Base-by-base conservation (phyloP, 2,888 invertebrate species). In the Eupithecia abbreviata region DNA sequence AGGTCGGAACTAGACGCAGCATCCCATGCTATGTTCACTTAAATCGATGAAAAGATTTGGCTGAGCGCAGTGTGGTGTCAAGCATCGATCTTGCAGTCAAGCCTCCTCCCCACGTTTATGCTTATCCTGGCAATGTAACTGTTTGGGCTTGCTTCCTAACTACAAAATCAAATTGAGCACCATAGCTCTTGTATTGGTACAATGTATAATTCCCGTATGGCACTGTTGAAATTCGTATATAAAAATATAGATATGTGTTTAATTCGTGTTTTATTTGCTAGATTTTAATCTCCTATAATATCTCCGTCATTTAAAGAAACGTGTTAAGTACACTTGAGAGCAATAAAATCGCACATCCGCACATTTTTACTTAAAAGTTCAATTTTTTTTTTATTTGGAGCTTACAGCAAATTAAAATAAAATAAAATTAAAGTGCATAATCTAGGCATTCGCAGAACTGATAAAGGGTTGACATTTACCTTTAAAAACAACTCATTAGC, bases 211-310 rank as follows among this genome's bases (percentile, higher is more conserved):
- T 89, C 89, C 90, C 89, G 89, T 91, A 93, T 90, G 88, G 93
- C 94, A 94, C 94, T 94, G 94, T 95, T 94, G 91, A 92, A 92
- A 91, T 92, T 94, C 90, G 90, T 93, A 90, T 94, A 93, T 94
- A 94, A 94, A 94, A 94, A 94, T 94, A 95, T 94, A 94, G 94
- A 94, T 58, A 58, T 94, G 94, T 94, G 95, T 95, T 95, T 92
- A 90, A 92, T 85, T 83, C 74, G 84, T 89, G 80, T 93, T 93
- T 93, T 77, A 92, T 92, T 94, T 88, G 12, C 18, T 72, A 72
- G 62, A 43, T 68, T 18, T 47, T n/a, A 18, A 10, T 68, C 12
- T 15, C 71, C 51, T 51, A 6, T 51, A 5, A 30, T 30, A 30
- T 30, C 30, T 30, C 30, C 30, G 30, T 30, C 30, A 30, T 30